Conservation (phyloP, 23 tunicate species). For the Ciona savignyi region DNA sequence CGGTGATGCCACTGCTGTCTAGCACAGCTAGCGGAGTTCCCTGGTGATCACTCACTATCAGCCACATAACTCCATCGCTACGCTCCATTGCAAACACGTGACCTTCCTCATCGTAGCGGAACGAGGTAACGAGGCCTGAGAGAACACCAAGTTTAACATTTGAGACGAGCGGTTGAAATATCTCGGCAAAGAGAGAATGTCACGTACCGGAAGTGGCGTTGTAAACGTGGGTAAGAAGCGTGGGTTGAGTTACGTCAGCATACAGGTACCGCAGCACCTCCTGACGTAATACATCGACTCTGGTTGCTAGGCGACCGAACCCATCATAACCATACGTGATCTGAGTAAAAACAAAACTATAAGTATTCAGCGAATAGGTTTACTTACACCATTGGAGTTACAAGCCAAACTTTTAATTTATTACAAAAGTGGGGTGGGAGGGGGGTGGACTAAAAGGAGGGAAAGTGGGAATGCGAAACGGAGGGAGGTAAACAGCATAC, state of each 20-base stretch:
- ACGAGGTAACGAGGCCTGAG: conserved; percentile 48
- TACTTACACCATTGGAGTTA: too few species aligned
- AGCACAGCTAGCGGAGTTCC: conserved; percentile 76
- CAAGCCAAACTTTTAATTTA: too few species aligned
- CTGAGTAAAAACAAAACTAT: conserved; percentile 17
- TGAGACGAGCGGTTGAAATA: neutral
- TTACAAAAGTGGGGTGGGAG: too few species aligned
- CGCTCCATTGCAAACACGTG: conserved; percentile 66
- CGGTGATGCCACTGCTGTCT: conserved; percentile 15
- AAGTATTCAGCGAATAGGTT: too few species aligned
- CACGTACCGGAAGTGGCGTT: conserved; percentile 60
- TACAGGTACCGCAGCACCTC: conserved; percentile 56
- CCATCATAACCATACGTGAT: conserved; percentile 80
- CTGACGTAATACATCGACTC: conserved; percentile 40
- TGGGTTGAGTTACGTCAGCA: conserved; percentile 54
- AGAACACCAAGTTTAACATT: neutral
- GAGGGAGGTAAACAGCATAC: too few species aligned
- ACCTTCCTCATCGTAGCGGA: conserved; percentile 89
- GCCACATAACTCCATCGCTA: conserved; percentile 57
- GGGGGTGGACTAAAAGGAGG: too few species aligned
- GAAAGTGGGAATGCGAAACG: too few species aligned
- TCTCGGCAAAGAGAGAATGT: neutral
- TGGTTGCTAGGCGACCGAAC: conserved; percentile 57
- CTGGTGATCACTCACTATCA: conserved; percentile 54
- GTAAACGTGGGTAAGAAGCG: conserved; percentile 49